Base-by-base conservation (phyloP, 1,140 invertebrate species). In the Zaprionus davidi region DNA sequence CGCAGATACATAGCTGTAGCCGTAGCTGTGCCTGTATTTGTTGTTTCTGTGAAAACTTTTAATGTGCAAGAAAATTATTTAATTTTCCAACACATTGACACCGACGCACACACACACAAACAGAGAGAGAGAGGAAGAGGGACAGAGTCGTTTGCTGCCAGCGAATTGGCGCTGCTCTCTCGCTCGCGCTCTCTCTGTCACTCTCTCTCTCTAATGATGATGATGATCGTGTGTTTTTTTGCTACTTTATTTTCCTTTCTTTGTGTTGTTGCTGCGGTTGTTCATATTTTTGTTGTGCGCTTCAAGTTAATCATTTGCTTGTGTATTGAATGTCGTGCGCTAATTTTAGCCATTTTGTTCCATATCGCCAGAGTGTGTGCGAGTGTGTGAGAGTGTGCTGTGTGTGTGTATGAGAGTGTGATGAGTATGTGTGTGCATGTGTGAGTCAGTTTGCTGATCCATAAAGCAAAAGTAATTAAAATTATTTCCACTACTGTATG, bases 291-390 rank as follows among this genome's bases (percentile, higher is more conserved):
- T 83, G 71, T 90, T 88, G 62, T 79, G 46, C 66, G 75, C 76
- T 72, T 84, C 82, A 90, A 90, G 79, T 85, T 90, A 90, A 90
- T 90, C 86, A 90, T 86, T 85, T 79, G 83, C 83, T 82, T 91
- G 77, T 91, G 88, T 91, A 91, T 91, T 91, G 88, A 91, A 91
- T 91, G 88, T 91, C 88, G 88, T 85, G 85, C 85, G 88, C 88
- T 91, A 91, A 91, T 91, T 90, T 91, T 91, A 91, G 88, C 85
- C 85, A 84, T 85, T 90, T 90, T 90, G 85, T 90, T 90, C 85
- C 85, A 90, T 90, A 79, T 82, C 20, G 46, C 38, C 57, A 51
- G 64, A 66, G 15, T 66, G 64, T 68, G 60, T 70, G 20, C 20
- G 38, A 53, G 51, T 60, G 41, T 67, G 56, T 28, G 38, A 53